Conservation (phyloP, 53 echinoderm and acorn worm genomes). For the Arbacia lixula region DNA sequence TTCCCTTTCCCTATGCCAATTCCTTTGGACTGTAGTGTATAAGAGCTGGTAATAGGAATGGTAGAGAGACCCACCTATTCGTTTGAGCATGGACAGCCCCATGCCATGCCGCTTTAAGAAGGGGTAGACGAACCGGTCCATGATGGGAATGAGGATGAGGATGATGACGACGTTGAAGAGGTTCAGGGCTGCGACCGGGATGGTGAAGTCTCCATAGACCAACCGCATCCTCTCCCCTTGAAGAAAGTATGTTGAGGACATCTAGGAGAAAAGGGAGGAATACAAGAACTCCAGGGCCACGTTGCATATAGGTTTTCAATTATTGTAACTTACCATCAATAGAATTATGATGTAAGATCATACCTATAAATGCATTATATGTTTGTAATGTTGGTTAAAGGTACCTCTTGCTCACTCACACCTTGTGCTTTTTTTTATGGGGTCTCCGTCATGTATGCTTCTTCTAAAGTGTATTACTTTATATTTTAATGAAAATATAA, state of each 20-base stretch:
- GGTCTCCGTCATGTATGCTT: no score
- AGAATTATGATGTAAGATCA: neutral
- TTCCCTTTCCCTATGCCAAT: no score
- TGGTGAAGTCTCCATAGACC: conserved; percentile 60
- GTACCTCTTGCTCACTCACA: no score
- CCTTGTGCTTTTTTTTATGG: no score
- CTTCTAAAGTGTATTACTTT: no score
- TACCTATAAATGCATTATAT: no score
- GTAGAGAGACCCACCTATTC: conserved; percentile 89
- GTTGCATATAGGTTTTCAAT: no score
- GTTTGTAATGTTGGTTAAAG: no score
- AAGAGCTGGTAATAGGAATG: no score
- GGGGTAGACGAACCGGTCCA: conserved; percentile 87
- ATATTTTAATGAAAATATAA: no score
- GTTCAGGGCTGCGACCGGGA: conserved; percentile 85
- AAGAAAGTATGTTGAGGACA: conserved; percentile 82
- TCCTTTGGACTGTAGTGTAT: no score
- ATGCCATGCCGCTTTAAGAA: conserved; percentile 63
- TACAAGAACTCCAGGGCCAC: no score
- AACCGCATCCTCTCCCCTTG: conserved; percentile 88
- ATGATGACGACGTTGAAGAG: conserved; percentile 84
- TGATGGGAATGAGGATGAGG: conserved; percentile 79
- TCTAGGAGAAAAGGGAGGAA: conserved; percentile 76
- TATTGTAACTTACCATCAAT: neutral
- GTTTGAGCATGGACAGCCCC: conserved; percentile 70